These are phyloP conservation scores for Myiotriccus ornatus DNA, from an alignment of 2,797 vertebrate genomes.

Conservation along the genomic window DNA sequence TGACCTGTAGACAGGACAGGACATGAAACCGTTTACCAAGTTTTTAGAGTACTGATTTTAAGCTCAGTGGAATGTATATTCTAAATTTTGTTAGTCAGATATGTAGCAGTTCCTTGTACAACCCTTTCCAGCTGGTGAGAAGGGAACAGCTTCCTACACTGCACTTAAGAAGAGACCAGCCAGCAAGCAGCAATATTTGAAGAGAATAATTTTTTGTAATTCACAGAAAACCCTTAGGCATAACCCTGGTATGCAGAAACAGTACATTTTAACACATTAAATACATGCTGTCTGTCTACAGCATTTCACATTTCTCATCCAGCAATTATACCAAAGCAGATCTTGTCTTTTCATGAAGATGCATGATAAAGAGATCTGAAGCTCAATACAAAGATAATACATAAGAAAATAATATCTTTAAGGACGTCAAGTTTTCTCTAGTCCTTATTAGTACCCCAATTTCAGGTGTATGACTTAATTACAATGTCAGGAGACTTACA, in stretches of 20 bases:
- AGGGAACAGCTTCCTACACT: neutral
- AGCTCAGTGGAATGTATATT: neutral
- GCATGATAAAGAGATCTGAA: neutral
- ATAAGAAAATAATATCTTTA: neutral
- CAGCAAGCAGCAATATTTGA: neutral
- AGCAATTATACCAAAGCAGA: neutral
- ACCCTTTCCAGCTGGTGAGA: neutral
- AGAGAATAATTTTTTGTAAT: neutral
- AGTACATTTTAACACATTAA: neutral
- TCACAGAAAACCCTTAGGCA: neutral
- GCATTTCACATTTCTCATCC: neutral
- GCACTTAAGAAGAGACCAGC: neutral
- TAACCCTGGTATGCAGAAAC: neutral
- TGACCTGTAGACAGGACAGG: neutral
- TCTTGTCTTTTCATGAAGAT: neutral
- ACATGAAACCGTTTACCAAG: neutral
- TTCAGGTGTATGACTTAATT: neutral
- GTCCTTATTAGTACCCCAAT: neutral
- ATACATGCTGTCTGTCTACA: neutral
- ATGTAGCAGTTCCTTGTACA: accelerated
- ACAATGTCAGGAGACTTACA: conserved; percentile 67
- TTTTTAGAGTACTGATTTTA: neutral
- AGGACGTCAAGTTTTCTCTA: neutral
- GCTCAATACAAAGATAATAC: neutral
- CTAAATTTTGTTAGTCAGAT: neutral